Base-by-base conservation (phyloP, 2,888 invertebrate genomes). In the Drosophila mulleri region DNA sequence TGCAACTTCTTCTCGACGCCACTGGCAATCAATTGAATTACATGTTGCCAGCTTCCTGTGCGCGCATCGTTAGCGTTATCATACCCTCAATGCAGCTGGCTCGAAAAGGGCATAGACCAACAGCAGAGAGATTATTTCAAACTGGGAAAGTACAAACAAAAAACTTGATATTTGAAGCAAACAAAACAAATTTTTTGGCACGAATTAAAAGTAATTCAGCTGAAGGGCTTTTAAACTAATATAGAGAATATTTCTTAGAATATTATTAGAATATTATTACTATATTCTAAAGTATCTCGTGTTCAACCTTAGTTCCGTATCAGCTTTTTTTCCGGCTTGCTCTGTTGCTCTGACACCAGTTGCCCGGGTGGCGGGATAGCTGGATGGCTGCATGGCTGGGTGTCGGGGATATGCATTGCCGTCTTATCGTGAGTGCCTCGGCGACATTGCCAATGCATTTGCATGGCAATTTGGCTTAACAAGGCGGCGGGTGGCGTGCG, bases 401-500 rank as follows among this genome's bases (percentile, higher is more conserved):
- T 29, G 29, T 1, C 57, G 35, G 32, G 72, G 67, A 56, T 74
- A 58, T 67, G 62, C 58, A 65, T 59, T 45, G 61, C 59, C 54
- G 35, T 68, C 63, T 67, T 80, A 73, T 70, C 65, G 45, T 48
- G 65, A 67, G 39, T 52, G 67, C 53, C 71, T 57, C 61, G n/a
- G 32, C 67, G 78, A 50, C 71, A 58, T 63, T 63, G 60, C 56
- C 67, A 53, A 53, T 60, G 78, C 68, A 80, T 82, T 86, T 84
- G 83, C 83, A 83, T 83, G 87, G 82, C 87, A 84, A 84, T 84
- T 84, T 80, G 42, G 58, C 78, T 87, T 82, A 80, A 80, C 87
- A 78, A 84, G 85, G 57, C 53, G 60, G 63, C 60, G 79, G 64
- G 59, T 57, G 67, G 63, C 57, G 79, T 61, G 59, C 57, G 67